Evolutionary conservation across 2,888 invertebrate species (phyloP), one percentile per base, ranked within the genome.

Genomic region (Spodoptera picta): DNA sequence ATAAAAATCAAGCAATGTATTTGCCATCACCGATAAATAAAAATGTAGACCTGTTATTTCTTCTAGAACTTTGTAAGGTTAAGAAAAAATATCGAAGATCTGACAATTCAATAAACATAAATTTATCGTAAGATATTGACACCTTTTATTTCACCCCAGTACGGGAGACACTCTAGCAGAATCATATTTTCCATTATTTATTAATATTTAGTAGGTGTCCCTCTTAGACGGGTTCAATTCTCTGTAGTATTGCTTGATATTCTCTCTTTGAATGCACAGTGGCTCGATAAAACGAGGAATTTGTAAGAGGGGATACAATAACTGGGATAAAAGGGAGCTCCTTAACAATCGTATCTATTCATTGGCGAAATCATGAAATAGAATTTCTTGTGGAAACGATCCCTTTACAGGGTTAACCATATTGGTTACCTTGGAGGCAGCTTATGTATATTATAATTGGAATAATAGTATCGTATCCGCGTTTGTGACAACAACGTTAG

Each of bases 281-380:
- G 70, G 73, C 72, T 80, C 82, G 79, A 83, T 85, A 83, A 83
- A 85, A 84, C 71, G 80, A 79, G 70, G 72, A 79, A 84, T 86
- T 86, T 83, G 81, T 84, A 82, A 82, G 81, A 81, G 82, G 79
- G 82, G 80, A 86, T 85, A 86, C 80, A 87, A 87, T 83, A 85
- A 85, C 77, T 75, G 77, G 77, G 81, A 83, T 87, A 86, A 82
- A 84, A 77, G 81, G 79, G 69, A 74, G 79, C 83, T 84, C 83
- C 79, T 85, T 89, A 84, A 83, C 82, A 87, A 84, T 85, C 83
- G 83, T 89, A 82, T 87, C 83, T 85, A 88, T 88, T 88, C 85
- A 87, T 88, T 86, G 85, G 81, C 43, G 24, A 77, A 74, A 71
- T 74, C 71, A 64, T 77, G 71, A 71, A 71, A 76, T 74, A 74